Evolutionary conservation across 2,113 vertebrate genomes (phyloP), one percentile per base, ranked within the genome.

Genomic region (Chionis minor): DNA sequence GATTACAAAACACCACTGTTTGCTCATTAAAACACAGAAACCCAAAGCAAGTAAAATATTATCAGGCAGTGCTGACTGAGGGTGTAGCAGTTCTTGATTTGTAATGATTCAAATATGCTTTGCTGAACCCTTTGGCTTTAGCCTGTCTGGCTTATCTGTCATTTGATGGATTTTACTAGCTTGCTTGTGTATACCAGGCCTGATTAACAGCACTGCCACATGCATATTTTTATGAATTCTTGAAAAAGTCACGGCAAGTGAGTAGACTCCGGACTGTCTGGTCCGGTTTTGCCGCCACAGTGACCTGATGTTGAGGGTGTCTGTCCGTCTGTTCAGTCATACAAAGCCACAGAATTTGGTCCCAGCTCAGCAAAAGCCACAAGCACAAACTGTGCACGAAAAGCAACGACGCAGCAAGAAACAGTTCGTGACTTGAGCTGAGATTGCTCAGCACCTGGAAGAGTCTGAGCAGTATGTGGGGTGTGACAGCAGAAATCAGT

Each of bases 21-120:
- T 91, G 86, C 83, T 94, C 82, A 81, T 86, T 84, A 90, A 95
- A 96, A 51, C 61, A 65, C 44, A 74, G 83, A 91, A 96, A 94
- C 52, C 30, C 81, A 49, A 24, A 92, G 87, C 81, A 89, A 89
- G 83, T 92, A 45, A 92, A 97, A 87, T 66, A 85, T 82, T 89
- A 95, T 97, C 92, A 92, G 88, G n/a, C 51, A 51, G 63, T 44
- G 82, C 70, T 82, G 90, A 78, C 3, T 70, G 91, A 90, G 69
- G 73, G 79, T 24, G 73, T 49, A 86, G 85, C 85, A 67, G n/a
- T n/a, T 95, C 71, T 75, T 92, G 81, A 63, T 83, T 75, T 61
- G 51, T 82, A 40, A 71, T 78, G 59, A 94, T 56, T 94, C 80
- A 86, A 86, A 81, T 1, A 8, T 56, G 66, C 77, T 91, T 32